Conservation (phyloP, 2,113 vertebrate genomes). For the Ahaetulla prasina region DNA sequence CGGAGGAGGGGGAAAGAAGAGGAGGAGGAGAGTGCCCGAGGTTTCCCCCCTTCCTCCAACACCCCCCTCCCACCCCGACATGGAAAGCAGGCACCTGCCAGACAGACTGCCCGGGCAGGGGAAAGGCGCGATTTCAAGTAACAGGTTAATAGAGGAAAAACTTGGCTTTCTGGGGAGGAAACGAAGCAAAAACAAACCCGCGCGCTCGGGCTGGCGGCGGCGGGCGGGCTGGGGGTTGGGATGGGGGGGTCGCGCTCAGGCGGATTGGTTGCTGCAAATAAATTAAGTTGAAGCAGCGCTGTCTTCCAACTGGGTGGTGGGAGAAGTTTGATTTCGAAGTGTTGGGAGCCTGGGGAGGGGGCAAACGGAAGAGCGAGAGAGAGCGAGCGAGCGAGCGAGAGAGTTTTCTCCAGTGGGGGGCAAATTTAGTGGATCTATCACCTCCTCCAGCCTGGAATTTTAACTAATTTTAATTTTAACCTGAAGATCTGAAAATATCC, state of each 20-base stretch:
- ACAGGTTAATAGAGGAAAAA: constrained; percentile 64
- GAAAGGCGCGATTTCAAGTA: constrained; percentile 58
- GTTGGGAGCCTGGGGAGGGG: not conserved
- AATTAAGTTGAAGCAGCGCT: not conserved
- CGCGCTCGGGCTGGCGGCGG: not conserved
- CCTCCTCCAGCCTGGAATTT: not conserved
- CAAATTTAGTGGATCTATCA: not conserved
- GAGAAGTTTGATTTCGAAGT: not conserved
- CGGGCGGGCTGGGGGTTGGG: not conserved
- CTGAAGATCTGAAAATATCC: not conserved
- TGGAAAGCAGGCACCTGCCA: constrained; percentile 46
- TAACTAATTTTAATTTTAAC: not conserved
- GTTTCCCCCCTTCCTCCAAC: not conserved
- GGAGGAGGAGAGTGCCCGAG: not conserved
- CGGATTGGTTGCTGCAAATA: not conserved
- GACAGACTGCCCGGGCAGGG: constrained; percentile 33
- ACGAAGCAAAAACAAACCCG: not conserved
- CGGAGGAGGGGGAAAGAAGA: not conserved
- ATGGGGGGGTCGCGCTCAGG: not conserved
- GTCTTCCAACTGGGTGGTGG: not conserved
- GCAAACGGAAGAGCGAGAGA: not conserved
- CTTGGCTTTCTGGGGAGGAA: constrained; percentile 28
- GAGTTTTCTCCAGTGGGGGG: too few relatives aligned
- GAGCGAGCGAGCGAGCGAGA: not conserved
- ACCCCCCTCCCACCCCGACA: not conserved